These are phyloP conservation scores for Noctilio leporinus DNA, from an alignment of 2,113 vertebrate species.

Conservation along the genomic window DNA sequence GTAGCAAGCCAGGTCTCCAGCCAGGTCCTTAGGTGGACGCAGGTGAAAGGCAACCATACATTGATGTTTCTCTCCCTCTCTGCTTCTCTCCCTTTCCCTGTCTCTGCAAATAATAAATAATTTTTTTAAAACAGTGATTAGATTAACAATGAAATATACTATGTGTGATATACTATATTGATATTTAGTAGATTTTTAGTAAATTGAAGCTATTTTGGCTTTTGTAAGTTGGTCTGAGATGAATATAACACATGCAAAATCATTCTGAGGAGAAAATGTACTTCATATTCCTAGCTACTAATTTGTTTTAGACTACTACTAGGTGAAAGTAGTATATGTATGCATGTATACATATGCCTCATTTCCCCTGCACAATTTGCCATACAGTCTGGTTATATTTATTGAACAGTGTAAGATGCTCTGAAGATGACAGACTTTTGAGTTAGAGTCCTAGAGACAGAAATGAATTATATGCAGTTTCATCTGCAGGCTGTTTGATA, in stretches of 20 bases:
- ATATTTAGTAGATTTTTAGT: background rate
- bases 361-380: too few species aligned
- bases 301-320: background rate
- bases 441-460: background rate
- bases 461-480: background rate
- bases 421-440: too few species aligned
- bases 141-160: background rate
- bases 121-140: background rate
- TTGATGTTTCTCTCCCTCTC: too few species aligned
- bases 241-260: background rate
- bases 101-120: too few species aligned
- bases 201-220: background rate
- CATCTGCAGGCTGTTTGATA: background rate
- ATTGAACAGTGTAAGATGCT: too few species aligned
- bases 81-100: too few species aligned
- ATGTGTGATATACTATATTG: background rate
- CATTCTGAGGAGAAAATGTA: background rate
- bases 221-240: background rate
- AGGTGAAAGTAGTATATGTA: background rate
- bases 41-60: too few species aligned
- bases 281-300: background rate
- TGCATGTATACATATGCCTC: too few species aligned
- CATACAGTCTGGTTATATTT: too few species aligned
- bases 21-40: too few species aligned
- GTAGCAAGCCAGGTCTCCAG: too few species aligned